A percentile compares a stretch with the other conserved stretches of the same genome.
Conservation (phyloP, 2,113 vertebrate genomes). For the Nicator chloris region DNA sequence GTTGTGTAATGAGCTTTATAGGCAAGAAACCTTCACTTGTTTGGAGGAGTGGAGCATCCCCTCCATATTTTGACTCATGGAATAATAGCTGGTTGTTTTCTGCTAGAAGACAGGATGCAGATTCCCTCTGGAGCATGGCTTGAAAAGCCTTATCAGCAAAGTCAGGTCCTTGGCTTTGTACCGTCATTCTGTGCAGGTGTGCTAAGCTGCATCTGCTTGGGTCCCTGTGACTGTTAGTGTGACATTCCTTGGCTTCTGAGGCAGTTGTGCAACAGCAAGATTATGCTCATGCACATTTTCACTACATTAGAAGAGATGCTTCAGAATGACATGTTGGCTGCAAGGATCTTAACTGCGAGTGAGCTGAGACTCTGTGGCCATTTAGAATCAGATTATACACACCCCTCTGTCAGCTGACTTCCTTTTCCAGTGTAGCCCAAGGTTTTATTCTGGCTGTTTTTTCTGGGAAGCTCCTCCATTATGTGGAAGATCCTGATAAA, state of each 20-base stretch:
- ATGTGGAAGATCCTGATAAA: neutral
- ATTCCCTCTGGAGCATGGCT: neutral
- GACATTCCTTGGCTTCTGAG: neutral
- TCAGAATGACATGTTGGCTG: neutral
- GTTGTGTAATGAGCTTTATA: neutral
- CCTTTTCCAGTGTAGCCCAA: neutral
- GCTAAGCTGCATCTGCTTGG: neutral
- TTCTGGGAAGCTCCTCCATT: neutral
- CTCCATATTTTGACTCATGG: neutral
- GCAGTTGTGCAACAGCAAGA: neutral
- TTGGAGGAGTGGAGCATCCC: neutral
- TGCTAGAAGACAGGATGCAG: too few species aligned
- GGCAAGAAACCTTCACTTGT: neutral
- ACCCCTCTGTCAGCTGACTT: neutral
- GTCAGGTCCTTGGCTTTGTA: neutral
- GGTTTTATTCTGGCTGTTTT: neutral
- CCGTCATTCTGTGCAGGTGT: accelerated
- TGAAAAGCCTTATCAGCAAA: neutral
- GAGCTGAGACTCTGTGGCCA: neutral
- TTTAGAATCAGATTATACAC: neutral
- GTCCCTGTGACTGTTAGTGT: neutral
- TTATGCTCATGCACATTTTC: neutral
- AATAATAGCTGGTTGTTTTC: neutral
- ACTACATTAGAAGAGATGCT: neutral
- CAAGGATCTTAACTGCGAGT: neutral